Evolutionary conservation across 2,113 vertebrate genomes (phyloP).

Genomic region (Zosterops borbonicus): DNA sequence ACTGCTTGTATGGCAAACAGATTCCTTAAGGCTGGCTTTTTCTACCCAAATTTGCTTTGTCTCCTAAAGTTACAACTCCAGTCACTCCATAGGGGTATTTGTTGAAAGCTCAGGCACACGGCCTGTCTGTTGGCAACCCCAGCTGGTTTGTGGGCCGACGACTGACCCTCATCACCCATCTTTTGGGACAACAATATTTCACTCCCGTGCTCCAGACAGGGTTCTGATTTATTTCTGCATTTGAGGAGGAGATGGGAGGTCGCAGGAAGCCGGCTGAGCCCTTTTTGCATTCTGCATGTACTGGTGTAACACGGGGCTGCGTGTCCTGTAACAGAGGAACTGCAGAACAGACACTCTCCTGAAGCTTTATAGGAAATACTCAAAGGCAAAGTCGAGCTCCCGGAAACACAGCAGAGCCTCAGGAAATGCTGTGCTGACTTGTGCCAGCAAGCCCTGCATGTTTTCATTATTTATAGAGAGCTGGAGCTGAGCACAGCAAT

Average conservation of each 20-base stretch:
- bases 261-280: not conserved
- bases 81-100: not conserved
- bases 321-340: not conserved
- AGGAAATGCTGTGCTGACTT: not conserved
- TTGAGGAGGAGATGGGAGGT: not conserved
- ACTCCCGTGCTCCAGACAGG: not conserved
- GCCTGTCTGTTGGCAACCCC: not conserved
- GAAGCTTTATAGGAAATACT: not conserved
- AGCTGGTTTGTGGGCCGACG: not conserved
- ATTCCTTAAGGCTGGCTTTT: not conserved
- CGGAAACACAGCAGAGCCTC: not conserved
- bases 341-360: not conserved
- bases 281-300: not conserved
- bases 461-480: conserved; percentile 44
- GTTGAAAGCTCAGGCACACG: not conserved
- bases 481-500: not conserved
- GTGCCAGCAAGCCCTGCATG: conserved; percentile 43
- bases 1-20: not conserved
- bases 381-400: not conserved
- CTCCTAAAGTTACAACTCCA: not conserved
- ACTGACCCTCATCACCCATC: not conserved
- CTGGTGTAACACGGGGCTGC: not conserved
- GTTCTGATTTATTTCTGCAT: not conserved
- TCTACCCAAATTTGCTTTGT: not conserved
- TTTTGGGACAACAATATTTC: not conserved